Base-by-base conservation (phyloP, 2,797 vertebrate genomes). In the Bradypodion ventrale region DNA sequence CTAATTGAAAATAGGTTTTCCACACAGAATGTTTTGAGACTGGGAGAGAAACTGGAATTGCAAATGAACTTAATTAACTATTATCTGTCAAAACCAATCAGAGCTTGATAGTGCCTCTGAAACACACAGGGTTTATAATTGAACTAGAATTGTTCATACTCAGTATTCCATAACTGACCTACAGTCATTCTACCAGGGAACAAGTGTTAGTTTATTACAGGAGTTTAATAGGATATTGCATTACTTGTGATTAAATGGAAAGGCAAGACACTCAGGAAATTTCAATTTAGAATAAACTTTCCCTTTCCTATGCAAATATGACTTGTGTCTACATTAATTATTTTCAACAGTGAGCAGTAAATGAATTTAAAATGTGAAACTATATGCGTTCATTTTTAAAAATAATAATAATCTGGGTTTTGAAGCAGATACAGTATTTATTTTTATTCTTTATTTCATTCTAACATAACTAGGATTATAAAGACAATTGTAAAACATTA, bases 51-150 rank as follows among this genome's bases (percentile, higher is more conserved):
- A 91, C 93, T 90, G 92, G 95, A 95, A 95, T 96, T 96, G 92
- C 91, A 96, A 96, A 95, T 96, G 92, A 96, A 95, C 93, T 95
- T 96, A 95, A 96, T 96, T 96, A 96, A 96, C 94, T 95, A 92
- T 95, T 94, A 94, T 95, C 94, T 96, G 94, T 95, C 94, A 91
- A 95, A 95, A 95, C 95, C 95, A 95, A 96, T 96, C 95, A 95
- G 92, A 87, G 92, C 93, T 95, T 94, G 90, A 91, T 89, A 93
- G 90, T 83, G 85, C 89, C 85, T 93, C 83, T 85, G 91, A 94
- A 95, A 91, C 89, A 92, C 87, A 89, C 88, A 94, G 91, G 92
- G 93, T 95, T 95, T 92, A 94, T 95, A 81, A 95, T 95, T 95
- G 94, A 91, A 89, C 94, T 88, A 90, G 75, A 87, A 93, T 93